These are phyloP conservation scores for Rattus norvegicus DNA, from an alignment of 2,113 vertebrate genomes.

Conservation along the genomic window DNA sequence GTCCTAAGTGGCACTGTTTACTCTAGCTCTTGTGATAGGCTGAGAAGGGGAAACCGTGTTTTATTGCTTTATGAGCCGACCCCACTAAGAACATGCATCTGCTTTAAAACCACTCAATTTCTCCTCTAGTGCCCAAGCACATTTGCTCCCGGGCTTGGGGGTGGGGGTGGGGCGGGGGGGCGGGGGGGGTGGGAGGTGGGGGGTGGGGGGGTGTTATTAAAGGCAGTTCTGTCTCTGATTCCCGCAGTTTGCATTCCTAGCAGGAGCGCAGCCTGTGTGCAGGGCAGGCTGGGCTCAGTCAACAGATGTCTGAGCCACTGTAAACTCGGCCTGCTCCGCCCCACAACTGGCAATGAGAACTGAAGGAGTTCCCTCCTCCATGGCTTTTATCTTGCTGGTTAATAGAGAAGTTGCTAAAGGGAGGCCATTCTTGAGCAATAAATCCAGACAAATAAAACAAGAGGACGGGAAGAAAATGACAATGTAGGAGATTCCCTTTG, in stretches of 20 bases:
- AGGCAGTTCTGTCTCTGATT: conserved; percentile 26
- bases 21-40: conserved; percentile 58
- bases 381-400: conserved; percentile 64
- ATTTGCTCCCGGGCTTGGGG: conserved; percentile 38
- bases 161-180: no score
- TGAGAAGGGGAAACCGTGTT: conserved; percentile 35
- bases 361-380: conserved; percentile 26
- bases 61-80: conserved; percentile 75
- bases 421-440: conserved; percentile 51
- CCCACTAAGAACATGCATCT: conserved; percentile 69
- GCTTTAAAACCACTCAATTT: conserved; percentile 54
- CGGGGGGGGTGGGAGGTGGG: no score
- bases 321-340: conserved; percentile 35
- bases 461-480: conserved; percentile 15
- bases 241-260: conserved; percentile 18
- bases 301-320: background rate
- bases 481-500: conserved; percentile 58
- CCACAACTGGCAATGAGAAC: conserved; percentile 12
- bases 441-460: conserved; percentile 59
- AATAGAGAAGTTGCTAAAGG: conserved; percentile 34
- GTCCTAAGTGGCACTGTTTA: conserved; percentile 73
- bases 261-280: accelerated
- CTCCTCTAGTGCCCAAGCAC: conserved; percentile 52
- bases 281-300: background rate
- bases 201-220: background rate